Conservation (phyloP, 2,113 vertebrate species). For the Edolisoma coerulescens region DNA sequence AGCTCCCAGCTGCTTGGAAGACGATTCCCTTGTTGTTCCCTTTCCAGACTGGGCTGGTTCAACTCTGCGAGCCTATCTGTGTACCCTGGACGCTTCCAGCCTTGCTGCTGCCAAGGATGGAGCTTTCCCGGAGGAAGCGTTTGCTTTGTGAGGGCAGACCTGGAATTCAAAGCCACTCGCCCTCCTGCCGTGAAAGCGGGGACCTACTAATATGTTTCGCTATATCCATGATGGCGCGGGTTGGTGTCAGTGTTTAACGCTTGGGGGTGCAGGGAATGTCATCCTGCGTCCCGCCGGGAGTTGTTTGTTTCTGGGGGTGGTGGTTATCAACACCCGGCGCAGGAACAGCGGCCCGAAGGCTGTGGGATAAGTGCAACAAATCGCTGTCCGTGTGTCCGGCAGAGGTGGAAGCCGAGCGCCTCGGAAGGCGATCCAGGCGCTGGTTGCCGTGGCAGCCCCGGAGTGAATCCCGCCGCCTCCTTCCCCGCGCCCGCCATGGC, state of each 20-base stretch:
- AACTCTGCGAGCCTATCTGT: not conserved
- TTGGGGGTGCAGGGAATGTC: not conserved
- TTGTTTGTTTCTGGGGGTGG: not conserved
- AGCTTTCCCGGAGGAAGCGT: not conserved
- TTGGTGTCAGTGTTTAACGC: not conserved
- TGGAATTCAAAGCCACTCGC: not conserved
- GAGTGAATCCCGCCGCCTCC: rapidly evolving
- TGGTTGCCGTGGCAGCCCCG: not conserved
- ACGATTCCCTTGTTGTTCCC: not conserved
- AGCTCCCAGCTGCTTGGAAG: not conserved
- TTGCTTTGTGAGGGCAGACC: not conserved
- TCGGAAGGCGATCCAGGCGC: rapidly evolving
- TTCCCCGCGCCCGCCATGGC: not conserved
- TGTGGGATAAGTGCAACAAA: rapidly evolving
- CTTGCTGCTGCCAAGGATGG: not conserved
- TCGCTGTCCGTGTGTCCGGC: not conserved
- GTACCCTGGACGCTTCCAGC: not conserved
- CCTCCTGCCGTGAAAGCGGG: not conserved
- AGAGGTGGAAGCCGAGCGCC: rapidly evolving
- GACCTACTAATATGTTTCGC: rapidly evolving
- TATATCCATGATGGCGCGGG: not conserved
- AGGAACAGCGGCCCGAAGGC: not conserved
- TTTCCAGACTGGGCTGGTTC: not conserved
- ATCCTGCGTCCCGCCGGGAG: not conserved
- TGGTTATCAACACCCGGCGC: not conserved